Evolutionary conservation across 2,888 invertebrate genomes (phyloP), one percentile per base, ranked within the genome.

Genomic region (Proisotoma minuta): DNA sequence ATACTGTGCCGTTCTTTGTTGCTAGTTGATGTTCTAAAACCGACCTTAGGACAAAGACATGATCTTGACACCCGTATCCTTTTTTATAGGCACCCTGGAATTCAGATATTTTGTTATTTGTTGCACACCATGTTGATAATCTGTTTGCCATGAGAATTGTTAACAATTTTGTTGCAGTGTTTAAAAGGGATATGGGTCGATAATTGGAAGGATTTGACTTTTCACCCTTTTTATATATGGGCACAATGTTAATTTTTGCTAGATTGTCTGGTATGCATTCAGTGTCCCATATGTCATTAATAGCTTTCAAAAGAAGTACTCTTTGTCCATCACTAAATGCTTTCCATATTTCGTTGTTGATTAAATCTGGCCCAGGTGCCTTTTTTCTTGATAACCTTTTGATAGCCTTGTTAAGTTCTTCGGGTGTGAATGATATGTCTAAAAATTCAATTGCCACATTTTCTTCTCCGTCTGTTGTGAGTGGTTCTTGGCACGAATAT

Each of bases 71-170:
- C 10, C 59, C 62, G 5, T 23, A n/a, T 1, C 59, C 54, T 49
- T 48, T 59, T 20, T 50, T 62, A 27, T 62, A 62, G 2, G 62
- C 62, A 1, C 28, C 62, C 27, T 59, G 58, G 22, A 20, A 59
- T n/a, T 54, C 27, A 15, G 62, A 62, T 1, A 58, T 27, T 3
- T 20, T 49, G 3, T 52, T 48, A 39, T 59, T 23, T 1, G 34
- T 48, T n/a, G 26, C 29, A 39, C 62, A 52, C 62, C 62, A 62
- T 3, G 22, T 2, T 22, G 43, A 24, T 5, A 57, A 26, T 22
- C 57, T 43, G 18, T 23, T 26, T 23, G 20, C 22, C 24, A 57
- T 20, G 3, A 57, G 12, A 8, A 28, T 12, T 10, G 57, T 57
- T 15, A 57, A 47, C 23, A 57, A 24, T 22, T 48, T 57, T 18